These are phyloP conservation scores for Chelonus formosanus DNA, from an alignment of 2,888 invertebrate species.

Conservation along the genomic window DNA sequence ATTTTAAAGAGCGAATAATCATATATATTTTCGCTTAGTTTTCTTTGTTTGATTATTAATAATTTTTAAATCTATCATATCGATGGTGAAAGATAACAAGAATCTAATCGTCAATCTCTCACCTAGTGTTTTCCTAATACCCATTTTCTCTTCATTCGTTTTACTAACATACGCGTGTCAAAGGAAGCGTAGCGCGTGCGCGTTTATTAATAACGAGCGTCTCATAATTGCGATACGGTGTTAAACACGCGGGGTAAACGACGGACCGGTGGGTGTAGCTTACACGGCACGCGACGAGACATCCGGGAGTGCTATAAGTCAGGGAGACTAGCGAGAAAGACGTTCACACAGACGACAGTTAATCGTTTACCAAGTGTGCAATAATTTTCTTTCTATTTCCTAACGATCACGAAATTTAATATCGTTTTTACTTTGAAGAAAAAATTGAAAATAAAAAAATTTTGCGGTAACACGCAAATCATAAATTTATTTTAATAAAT, in stretches of 20 bases:
- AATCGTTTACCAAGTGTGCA: conserved; percentile 7
- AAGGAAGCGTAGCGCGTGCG: conserved; percentile 34
- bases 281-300: conserved; percentile 40
- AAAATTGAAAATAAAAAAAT: no score
- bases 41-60: no score
- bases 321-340: conserved; percentile 22
- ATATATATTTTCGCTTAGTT: no score
- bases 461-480: no score
- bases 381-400: conserved; percentile 9
- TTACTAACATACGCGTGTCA: conserved; percentile 22
- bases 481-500: no score
- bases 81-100: not conserved
- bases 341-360: conserved; percentile 18
- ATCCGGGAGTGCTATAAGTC: conserved; percentile 25
- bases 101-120: conserved; percentile 1
- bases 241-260: conserved; percentile 41
- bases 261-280: conserved; percentile 37
- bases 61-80: no score
- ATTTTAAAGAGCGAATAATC: no score
- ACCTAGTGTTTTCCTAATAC: not conserved
- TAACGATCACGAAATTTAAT: not conserved
- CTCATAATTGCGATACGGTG: conserved; percentile 45
- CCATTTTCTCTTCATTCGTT: conserved; percentile 5
- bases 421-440: no score
- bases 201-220: conserved; percentile 45